These are phyloP conservation scores for Amphipoea lucens DNA, from an alignment of 2,888 invertebrate species.

Conservation along the genomic window DNA sequence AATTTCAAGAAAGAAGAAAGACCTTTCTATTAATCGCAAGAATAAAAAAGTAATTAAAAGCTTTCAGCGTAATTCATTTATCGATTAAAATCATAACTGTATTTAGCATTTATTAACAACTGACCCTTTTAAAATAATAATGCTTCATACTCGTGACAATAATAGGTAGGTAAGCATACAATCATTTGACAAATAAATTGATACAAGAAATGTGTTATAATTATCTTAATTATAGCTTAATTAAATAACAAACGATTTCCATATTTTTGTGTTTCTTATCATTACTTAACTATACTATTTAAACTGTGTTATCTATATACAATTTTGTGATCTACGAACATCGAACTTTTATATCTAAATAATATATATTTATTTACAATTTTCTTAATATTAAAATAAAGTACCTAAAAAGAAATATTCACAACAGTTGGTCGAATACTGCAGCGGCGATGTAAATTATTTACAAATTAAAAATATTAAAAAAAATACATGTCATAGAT, in stretches of 20 bases:
- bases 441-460: constrained; percentile 73
- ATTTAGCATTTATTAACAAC: not conserved
- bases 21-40: no score
- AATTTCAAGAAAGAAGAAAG: not conserved
- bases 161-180: not conserved
- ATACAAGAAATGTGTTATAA: not conserved
- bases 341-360: constrained; percentile 54
- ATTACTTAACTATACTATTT: constrained; percentile 51
- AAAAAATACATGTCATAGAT: not conserved
- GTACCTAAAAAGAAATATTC: constrained; percentile 72
- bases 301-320: constrained; percentile 67
- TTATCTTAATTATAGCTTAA: constrained; percentile 40
- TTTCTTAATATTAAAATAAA: constrained; percentile 55
- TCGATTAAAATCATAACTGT: not conserved
- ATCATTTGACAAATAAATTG: constrained; percentile 11
- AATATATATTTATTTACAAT: constrained; percentile 69
- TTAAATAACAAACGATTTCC: constrained; percentile 55
- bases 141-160: not conserved
- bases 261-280: constrained; percentile 51
- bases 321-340: constrained; percentile 74
- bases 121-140: not conserved
- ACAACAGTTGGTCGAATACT: constrained; percentile 86
- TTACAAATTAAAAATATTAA: constrained; percentile 47
- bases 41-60: not conserved
- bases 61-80: not conserved